Evolutionary conservation across 2,797 vertebrate genomes (phyloP).

Genomic region (Hipposideros larvatus): DNA sequence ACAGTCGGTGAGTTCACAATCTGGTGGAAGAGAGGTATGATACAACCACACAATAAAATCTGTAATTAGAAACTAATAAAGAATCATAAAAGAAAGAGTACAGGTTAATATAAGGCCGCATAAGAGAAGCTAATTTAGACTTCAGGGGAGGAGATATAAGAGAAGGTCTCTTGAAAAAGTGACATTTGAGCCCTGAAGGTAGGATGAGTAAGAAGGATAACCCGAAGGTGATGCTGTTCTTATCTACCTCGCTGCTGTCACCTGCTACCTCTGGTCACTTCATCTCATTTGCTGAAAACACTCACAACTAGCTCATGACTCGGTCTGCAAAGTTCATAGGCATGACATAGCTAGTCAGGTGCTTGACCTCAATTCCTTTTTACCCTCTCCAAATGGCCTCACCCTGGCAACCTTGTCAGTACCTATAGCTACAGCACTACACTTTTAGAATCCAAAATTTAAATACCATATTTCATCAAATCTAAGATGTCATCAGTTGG

Average conservation of each 20-base stretch:
- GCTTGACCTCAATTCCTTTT: not conserved
- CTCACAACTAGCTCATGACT: constrained; percentile 11
- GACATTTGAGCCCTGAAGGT: not conserved
- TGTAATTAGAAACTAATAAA: constrained; percentile 38
- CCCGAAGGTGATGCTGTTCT: not conserved
- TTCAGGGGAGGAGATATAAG: not conserved
- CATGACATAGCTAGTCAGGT: not conserved
- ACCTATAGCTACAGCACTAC: not conserved
- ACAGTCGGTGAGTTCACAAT: constrained; percentile 33
- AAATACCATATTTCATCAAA: constrained; percentile 44
- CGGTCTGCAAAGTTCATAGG: not conserved
- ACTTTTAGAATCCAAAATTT: constrained; percentile 24
- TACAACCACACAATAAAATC: constrained; percentile 39
- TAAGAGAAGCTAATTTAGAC: constrained; percentile 17
- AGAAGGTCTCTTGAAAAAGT: not conserved
- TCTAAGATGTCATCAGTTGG: constrained; percentile 1
- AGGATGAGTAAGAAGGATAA: not conserved
- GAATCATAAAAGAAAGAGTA: constrained; percentile 28
- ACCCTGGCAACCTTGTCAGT: not conserved
- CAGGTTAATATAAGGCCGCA: not conserved
- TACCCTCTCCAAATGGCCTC: not conserved
- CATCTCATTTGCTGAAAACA: constrained; percentile 2
- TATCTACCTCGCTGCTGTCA: not conserved
- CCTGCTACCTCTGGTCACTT: not conserved
- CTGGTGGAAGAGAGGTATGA: not conserved